Conservation (phyloP, 2,888 invertebrate genomes). For the Rhingia campestris region DNA sequence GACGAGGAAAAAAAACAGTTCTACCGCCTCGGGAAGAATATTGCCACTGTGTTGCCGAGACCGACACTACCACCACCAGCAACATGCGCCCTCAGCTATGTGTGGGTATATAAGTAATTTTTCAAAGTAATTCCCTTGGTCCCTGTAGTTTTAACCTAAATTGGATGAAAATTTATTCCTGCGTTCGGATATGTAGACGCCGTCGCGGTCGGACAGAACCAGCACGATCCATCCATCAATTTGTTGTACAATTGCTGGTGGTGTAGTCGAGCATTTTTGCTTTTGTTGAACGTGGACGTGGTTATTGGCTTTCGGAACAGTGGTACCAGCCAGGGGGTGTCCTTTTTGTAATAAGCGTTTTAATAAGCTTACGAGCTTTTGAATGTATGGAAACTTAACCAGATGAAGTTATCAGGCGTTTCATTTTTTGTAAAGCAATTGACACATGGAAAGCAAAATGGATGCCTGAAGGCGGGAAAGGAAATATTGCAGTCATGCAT, state of each 20-base stretch:
- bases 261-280: constrained; percentile 5
- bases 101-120: constrained; percentile 40
- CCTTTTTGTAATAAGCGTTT: no score
- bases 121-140: constrained; percentile 64
- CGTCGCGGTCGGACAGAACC: background rate
- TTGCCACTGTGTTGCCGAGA: background rate
- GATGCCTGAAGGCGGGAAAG: no score
- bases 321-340: no score
- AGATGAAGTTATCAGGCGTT: no score
- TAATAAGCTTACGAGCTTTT: no score
- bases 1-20: constrained; percentile 4
- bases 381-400: no score
- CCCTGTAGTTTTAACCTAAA: constrained; percentile 70
- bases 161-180: constrained; percentile 55
- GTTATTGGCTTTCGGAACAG: no score
- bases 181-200: constrained; percentile 9
- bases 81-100: background rate
- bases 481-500: no score
- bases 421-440: no score
- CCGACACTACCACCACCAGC: constrained; percentile 1
- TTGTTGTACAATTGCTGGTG: constrained; percentile 13
- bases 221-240: constrained; percentile 6
- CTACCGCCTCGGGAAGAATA: background rate
- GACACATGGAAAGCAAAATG: no score
- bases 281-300: no score